Base-by-base conservation (phyloP, 1,140 invertebrate species). In the Dreissena polymorpha region DNA sequence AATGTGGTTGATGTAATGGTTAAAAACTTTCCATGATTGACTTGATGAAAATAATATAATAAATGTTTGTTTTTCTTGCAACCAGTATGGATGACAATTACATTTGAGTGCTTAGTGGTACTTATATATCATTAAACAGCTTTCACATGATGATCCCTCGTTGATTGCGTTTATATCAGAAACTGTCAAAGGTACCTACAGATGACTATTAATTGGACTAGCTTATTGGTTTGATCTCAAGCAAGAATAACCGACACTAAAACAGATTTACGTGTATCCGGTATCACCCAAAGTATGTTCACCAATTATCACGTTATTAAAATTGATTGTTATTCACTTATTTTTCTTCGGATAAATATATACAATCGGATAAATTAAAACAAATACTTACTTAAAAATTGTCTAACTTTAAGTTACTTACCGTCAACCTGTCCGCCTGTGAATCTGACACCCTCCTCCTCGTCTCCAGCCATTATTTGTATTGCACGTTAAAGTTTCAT, bases 341-440 rank as follows among this genome's bases (percentile, higher is more conserved):
- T 51, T 18, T 55, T 70, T 23, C 0, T n/a, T 49, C 16, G 16
- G 21, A 50, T n/a, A 5, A 8, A 64, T 13, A n/a, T 63, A 0
- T 74, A 0, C 10, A 25, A 60, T 3, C 23, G 51, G 13, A 74
- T 0, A 14, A 53, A 18, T 2, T 57, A 39, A 14, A 2, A 21
- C 0, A 25, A 29, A 16, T 49, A 57, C 3, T 23, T n/a, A 10
- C 29, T 25, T 29, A 21, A 10, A 72, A 57, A 57, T 14, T 63
- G 21, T 69, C 74, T 57, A 53, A n/a, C 2, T 23, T 10, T n/a
- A 50, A 55, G 49, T 27, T 49, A 74, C 86, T 79, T 74, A 90
- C 90, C 90, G 82, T 91, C 90, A 12, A 91, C 90, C 77, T 91
- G 89, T 57, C 90, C 90, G 8, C 90, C 90, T 10, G 90, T 90